Evolutionary conservation across 1,140 invertebrate species (phyloP), one percentile per base, ranked within the genome.

Genomic region (Paralvinella palmiformis): DNA sequence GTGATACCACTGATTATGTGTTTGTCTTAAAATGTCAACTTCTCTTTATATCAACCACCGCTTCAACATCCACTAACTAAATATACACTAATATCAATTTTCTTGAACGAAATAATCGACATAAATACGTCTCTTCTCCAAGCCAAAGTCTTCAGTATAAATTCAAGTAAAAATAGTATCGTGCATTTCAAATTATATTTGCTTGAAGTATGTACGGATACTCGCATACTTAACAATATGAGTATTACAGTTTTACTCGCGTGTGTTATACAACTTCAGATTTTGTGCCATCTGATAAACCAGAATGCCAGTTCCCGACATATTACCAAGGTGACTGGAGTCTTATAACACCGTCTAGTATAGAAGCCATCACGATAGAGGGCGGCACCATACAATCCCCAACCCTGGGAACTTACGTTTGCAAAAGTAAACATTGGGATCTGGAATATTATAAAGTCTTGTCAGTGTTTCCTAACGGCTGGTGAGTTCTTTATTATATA

Each of bases 281-380:
- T 22, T 41, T 37, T 29, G 35, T 48, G 52, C 53, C 52, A 17
- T 44, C 53, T n/a, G 52, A 33, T 27, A 36, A 36, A 6, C 17
- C 56, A 7, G 33, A 59, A 36, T 64, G 62, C 31, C 35, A 37
- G 3, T 64, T 64, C 48, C 62, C 62, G 36, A 17, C 35, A 13
- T 22, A 53, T 48, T 64, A 64, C 62, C 53, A 44, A 4, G 62
- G 56, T 37, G 48, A 56, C 15, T 64, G 62, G 62, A 15, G 44
- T 20, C 20, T 64, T 15, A 50, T 48, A 37, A 50, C 24, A 3
- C 41, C 48, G 24, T 27, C 17, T 7, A 24, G 22, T 3, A 15
- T 29, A 31, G 44, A 62, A 45, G 48, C 27, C 41, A 62, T 52
- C 17, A 45, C 35, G 10, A 50, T 48, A 17, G 58, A 59, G 27